Evolutionary conservation across 2,888 invertebrate species (phyloP).

Genomic region (Temnothorax rugatulus): DNA sequence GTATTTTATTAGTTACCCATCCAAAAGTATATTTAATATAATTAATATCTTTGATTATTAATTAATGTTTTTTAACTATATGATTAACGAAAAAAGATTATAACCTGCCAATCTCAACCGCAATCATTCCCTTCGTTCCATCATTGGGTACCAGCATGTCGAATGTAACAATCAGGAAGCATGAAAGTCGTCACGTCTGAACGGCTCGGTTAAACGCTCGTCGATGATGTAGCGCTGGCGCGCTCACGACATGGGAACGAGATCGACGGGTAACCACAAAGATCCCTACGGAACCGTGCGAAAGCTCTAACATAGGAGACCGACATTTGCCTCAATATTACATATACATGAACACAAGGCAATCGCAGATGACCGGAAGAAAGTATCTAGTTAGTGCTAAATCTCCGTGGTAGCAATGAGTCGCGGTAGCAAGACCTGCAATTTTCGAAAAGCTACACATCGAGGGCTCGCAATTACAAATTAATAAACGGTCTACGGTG

Average conservation of each 20-base stretch:
- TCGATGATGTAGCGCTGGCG: constrained; percentile 68
- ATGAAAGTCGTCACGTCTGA: constrained; percentile 75
- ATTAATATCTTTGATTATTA: neutral
- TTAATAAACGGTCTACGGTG: constrained; percentile 81
- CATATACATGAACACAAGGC: neutral
- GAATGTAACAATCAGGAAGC: constrained; percentile 69
- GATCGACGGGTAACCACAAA: constrained; percentile 69
- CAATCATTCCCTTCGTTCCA: constrained; percentile 25
- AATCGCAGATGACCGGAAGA: constrained; percentile 67
- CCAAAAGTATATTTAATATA: neutral
- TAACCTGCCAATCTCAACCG: too few relatives aligned
- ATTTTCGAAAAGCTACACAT: constrained; percentile 80
- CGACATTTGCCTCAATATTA: constrained; percentile 59
- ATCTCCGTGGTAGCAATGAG: constrained; percentile 79
- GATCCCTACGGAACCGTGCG: constrained; percentile 57
- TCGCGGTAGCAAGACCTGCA: constrained; percentile 77
- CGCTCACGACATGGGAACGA: constrained; percentile 72
- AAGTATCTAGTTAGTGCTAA: constrained; percentile 78
- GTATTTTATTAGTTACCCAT: neutral
- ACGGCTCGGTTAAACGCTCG: constrained; percentile 69
- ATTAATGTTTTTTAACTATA: neutral
- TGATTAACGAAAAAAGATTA: constrained; percentile 9
- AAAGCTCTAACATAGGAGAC: constrained; percentile 57
- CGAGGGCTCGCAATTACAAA: constrained; percentile 81
- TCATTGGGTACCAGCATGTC: constrained; percentile 21